Conservation (phyloP, 1,140 invertebrate species). For the Mactra quadrangularis region DNA sequence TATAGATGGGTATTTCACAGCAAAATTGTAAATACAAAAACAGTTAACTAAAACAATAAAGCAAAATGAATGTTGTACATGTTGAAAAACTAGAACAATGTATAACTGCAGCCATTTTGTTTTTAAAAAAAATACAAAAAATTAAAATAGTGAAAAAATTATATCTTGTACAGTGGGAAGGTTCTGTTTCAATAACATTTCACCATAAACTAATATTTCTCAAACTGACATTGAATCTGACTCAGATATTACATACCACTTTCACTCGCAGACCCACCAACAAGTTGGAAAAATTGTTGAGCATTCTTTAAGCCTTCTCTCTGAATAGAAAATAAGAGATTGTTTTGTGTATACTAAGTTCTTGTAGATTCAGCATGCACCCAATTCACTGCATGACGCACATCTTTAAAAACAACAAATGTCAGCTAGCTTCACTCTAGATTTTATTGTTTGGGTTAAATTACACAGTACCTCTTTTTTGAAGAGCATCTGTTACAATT, state of each 20-base stretch:
- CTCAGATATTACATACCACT: constrained; percentile 48
- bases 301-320: constrained; percentile 58
- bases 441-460: too few relatives aligned
- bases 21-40: too few relatives aligned
- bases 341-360: constrained; percentile 29
- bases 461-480: too few relatives aligned
- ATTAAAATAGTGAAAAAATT: too few relatives aligned
- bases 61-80: too few relatives aligned
- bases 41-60: too few relatives aligned
- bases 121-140: too few relatives aligned
- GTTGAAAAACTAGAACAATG: too few relatives aligned
- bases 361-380: constrained; percentile 18
- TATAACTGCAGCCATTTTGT: too few relatives aligned
- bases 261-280: constrained; percentile 59
- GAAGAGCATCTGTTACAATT: too few relatives aligned
- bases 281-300: constrained; percentile 61
- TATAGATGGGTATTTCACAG: too few relatives aligned
- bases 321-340: constrained; percentile 55
- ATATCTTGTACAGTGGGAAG: too few relatives aligned
- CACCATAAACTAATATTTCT: constrained; percentile 16
- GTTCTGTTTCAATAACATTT: constrained; percentile 4
- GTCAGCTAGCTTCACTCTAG: background rate
- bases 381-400: background rate
- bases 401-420: background rate
- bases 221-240: constrained; percentile 10